Evolutionary conservation across 2,797 vertebrate species (phyloP), one percentile per base, ranked within the genome.

Genomic region (Adrianichthys oophorus): DNA sequence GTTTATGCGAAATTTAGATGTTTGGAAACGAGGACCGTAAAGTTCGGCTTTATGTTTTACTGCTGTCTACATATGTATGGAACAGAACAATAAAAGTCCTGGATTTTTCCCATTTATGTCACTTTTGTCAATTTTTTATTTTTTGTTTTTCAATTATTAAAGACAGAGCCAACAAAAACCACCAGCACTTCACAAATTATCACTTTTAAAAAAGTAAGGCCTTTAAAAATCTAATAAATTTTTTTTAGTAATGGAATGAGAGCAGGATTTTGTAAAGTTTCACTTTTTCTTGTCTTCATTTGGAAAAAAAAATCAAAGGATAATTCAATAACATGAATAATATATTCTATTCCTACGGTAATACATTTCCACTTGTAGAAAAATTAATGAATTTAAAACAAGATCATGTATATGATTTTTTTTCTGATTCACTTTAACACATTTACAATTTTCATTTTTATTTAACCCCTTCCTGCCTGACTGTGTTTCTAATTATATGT

Each of bases 71-170:
- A 15, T 12, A 46, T 14, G 21, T 41, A 10, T 18, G 23, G 15
- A 8, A 49, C 24, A 49, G 21, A 48, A 32, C 7, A 42, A 50
- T 59, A 19, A 49, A 59, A 48, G 44, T 45, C 44, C 17, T 45
- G 17, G 16, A 44, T 5, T 17, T 16, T 7, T 37, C 32, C 32
- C 32, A 37, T 37, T 37, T 37, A 16, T 44, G 42, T 44, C 42
- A 16, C 42, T 44, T 44, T 7, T n/a, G 42, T 37, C 12, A 8
- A 13, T 1, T 44, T 17, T 43, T 5, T 15, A 21, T 21, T 5
- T 6, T 5, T 15, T 5, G 15, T 15, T 15, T 17, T 44, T 7
- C 17, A 17, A 16, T 8, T n/a, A 8, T 17, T 17, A 7, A 44
- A 44, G 2, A 7, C 42, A n/a, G n/a, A 6, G 17, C 1, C 42